Conservation (phyloP, 2,113 vertebrate species). For the Bubalus kerabau region DNA sequence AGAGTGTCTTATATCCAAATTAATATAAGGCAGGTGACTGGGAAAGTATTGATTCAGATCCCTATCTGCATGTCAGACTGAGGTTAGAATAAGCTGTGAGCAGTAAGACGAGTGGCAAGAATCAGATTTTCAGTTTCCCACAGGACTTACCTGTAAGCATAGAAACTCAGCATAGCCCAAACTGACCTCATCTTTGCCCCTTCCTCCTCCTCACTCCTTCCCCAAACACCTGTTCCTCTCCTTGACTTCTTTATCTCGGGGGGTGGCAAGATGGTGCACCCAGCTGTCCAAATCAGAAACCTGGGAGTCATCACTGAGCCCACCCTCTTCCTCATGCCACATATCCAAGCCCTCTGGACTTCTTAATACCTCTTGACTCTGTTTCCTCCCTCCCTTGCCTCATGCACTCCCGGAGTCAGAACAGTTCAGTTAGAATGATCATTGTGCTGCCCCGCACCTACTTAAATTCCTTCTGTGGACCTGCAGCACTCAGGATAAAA, state of each 20-base stretch:
- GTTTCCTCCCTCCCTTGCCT: background rate
- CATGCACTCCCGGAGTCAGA: background rate
- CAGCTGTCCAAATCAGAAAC: background rate
- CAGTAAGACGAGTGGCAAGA: background rate
- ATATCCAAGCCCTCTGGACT: background rate
- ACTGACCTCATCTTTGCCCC: background rate
- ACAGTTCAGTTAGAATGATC: background rate
- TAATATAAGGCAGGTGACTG: background rate
- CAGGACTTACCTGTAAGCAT: background rate
- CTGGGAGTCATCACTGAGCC: background rate
- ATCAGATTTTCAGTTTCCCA: background rate
- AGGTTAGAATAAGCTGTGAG: background rate
- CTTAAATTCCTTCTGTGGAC: background rate
- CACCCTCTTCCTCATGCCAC: background rate
- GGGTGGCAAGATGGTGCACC: background rate
- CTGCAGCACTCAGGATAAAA: background rate
- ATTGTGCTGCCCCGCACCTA: background rate
- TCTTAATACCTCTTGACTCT: background rate
- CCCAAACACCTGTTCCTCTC: background rate
- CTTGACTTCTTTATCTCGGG: background rate
- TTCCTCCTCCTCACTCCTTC: background rate
- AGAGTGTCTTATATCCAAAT: background rate
- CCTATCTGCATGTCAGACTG: background rate
- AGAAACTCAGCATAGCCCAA: background rate
- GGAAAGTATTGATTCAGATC: background rate